Base-by-base conservation (phyloP, 2,797 vertebrate species). In the Lindbergichthys nudifrons region DNA sequence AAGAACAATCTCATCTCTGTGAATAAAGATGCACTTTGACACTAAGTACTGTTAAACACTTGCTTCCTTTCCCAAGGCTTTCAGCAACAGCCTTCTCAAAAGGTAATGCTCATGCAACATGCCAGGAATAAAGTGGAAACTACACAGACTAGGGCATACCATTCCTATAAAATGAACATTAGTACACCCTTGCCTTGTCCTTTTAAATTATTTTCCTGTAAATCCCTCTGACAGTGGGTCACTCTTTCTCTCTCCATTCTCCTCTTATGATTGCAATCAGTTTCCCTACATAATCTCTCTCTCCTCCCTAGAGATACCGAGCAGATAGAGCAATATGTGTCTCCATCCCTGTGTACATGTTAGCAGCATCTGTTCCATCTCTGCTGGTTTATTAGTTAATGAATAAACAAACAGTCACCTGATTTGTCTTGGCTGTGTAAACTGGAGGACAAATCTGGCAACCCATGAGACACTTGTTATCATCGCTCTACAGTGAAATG, bases 341-440 rank as follows among this genome's bases (percentile, higher is more conserved):
- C 71, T 80, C 69, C 41, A 45, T 84, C 46, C 79, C 73, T 58
- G 56, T 46, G 48, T 68, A 54, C 70, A 77, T 53, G 71, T 64
- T 58, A 11, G 63, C 63, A 70, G 76, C 84, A 90, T 89, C 84
- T 87, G 81, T 79, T 87, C 75, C 60, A 53, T 82, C 77, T 77
- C 68, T 70, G 65, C 63, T 45, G 74, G 52, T 69, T 85, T 86
- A 79, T 65, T 77, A 67, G 73, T 67, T 75, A 64, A 86, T 80
- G 73, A 73, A 64, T 75, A 80, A 85, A 81, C 84, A 86, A 83
- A 86, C 76, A 77, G 53, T 81, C 63, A 61, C 57, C 75, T 77
- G 76, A 83, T 82, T 82, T 79, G 54, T 77, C 73, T 73, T 64
- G 79, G 70, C 74, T 72, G 47, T 75, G 67, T 58, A 23, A 73